Conservation (phyloP, 2,113 vertebrate species). For the Thymallus thymallus region DNA sequence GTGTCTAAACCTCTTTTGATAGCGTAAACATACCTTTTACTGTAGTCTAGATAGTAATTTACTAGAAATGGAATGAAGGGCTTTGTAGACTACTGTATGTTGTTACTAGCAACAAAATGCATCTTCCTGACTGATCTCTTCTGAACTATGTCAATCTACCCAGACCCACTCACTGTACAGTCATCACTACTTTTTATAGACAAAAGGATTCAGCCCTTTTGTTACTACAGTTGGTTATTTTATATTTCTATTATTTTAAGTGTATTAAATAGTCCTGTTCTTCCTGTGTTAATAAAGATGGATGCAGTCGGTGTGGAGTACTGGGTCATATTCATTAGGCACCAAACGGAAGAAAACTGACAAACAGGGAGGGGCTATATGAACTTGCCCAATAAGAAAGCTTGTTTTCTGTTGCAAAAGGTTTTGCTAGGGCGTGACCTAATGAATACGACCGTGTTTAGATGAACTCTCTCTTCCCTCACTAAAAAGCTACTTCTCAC, state of each 20-base stretch:
- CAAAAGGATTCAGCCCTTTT: constrained; percentile 23
- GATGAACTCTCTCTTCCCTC: constrained; percentile 41
- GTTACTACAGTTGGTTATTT: constrained; percentile 36
- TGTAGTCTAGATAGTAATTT: background rate
- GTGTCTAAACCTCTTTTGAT: too few relatives aligned
- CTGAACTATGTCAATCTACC: background rate
- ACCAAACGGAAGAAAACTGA: too few relatives aligned
- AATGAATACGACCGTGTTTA: background rate
- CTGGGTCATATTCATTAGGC: too few relatives aligned
- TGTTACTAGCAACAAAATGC: constrained; percentile 2
- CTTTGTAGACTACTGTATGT: background rate
- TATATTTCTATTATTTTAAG: constrained; percentile 42
- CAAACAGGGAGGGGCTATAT: too few relatives aligned
- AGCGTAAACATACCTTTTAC: background rate
- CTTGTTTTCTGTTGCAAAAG: too few relatives aligned
- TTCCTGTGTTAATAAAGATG: constrained; percentile 21
- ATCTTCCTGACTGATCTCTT: background rate
- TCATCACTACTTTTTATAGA: constrained; percentile 5
- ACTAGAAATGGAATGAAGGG: background rate
- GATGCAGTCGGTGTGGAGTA: constrained; percentile 38
- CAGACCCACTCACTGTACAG: background rate
- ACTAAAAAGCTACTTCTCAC: constrained; percentile 48
- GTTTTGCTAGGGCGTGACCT: too few relatives aligned
- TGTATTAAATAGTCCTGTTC: constrained; percentile 32
- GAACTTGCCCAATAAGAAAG: too few relatives aligned